Conservation (phyloP, 2,888 invertebrate species). For the Apamea sordens region DNA sequence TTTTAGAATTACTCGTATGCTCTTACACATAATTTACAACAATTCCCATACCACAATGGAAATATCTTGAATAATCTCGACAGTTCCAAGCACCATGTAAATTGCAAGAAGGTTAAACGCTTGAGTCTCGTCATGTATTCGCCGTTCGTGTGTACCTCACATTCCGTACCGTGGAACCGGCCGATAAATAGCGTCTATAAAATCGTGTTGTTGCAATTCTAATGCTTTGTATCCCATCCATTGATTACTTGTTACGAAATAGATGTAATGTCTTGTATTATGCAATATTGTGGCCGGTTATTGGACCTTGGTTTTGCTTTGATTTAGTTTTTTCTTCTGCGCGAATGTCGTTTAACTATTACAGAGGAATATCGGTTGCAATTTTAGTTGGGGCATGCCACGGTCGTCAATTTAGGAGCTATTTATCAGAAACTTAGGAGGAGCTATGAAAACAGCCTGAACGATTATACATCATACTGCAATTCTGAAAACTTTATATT, state of each 20-base stretch:
- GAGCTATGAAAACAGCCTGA: neutral
- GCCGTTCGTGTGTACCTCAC: constrained; percentile 49
- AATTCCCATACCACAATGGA: constrained; percentile 41
- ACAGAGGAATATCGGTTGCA: neutral
- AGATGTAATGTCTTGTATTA: constrained; percentile 27
- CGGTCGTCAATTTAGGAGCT: neutral
- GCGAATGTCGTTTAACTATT: neutral
- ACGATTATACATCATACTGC: constrained; percentile 1
- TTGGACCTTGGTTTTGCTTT: neutral
- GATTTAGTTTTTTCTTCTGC: neutral
- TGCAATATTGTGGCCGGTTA: constrained; percentile 26
- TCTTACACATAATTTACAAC: constrained; percentile 6
- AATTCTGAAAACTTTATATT: neutral
- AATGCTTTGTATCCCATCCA: constrained; percentile 52
- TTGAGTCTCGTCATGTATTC: constrained; percentile 56
- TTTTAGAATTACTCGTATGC: neutral
- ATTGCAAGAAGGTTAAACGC: constrained; percentile 50
- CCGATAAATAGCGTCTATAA: constrained; percentile 41
- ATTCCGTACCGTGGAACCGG: constrained; percentile 50
- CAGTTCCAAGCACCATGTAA: constrained; percentile 45
- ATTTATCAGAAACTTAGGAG: constrained; percentile 36
- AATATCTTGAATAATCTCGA: constrained; percentile 45
- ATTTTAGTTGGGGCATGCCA: neutral
- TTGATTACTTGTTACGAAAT: constrained; percentile 52
- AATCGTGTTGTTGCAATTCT: constrained; percentile 51